Conservation (phyloP, 1,140 invertebrate genomes). For the Brachionus manjavacas region DNA sequence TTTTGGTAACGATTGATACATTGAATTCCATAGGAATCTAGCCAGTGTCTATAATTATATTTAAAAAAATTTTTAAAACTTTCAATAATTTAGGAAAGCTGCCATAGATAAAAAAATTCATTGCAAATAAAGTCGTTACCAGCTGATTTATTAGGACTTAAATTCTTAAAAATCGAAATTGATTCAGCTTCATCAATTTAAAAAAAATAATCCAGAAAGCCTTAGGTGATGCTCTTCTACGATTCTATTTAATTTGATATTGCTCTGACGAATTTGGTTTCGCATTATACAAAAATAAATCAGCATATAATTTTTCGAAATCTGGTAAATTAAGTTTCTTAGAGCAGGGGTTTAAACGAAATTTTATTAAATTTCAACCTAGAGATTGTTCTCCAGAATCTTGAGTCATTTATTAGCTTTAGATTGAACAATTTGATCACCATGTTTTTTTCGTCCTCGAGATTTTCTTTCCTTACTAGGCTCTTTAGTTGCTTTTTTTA, state of each 20-base stretch:
- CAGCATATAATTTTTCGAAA: not conserved
- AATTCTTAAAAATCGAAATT: not conserved
- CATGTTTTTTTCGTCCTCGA: not conserved
- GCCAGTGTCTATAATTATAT: not conserved
- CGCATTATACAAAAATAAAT: not conserved
- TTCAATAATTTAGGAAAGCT: not conserved
- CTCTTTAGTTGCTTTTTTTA: not conserved
- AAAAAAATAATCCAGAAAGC: not conserved
- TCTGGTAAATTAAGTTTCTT: not conserved
- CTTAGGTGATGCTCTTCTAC: no score
- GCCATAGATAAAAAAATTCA: not conserved
- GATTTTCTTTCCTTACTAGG: not conserved
- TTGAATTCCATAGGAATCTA: not conserved
- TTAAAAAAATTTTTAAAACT: not conserved
- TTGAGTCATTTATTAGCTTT: not conserved
- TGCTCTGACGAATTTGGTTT: not conserved
- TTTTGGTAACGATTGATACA: not conserved
- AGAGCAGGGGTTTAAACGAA: not conserved
- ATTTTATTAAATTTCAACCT: not conserved
- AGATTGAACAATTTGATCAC: not conserved
- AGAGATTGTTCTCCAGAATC: not conserved
- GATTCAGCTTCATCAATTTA: not conserved
- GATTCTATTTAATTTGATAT: no score
- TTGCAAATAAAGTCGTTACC: not conserved
- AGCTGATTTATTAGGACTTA: not conserved